These are phyloP conservation scores for Baronia brevicornis DNA, from an alignment of 2,888 invertebrate genomes.

Conservation along the genomic window DNA sequence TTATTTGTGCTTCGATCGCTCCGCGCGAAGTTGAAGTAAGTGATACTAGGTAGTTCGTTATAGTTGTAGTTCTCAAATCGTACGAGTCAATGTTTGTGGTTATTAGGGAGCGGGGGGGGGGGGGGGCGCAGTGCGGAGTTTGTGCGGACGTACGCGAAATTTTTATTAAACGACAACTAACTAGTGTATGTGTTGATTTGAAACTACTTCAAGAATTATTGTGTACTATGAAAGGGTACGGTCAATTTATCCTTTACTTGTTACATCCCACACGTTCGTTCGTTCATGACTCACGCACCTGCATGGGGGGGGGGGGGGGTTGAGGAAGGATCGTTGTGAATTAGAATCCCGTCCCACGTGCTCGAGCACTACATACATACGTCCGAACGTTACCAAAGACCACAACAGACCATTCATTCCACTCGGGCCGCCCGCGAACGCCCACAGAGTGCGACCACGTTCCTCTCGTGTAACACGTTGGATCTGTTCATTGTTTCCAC, in stretches of 20 bases:
- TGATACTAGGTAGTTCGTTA: conserved; percentile 67
- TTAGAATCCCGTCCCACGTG: not conserved
- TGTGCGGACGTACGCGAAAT: too few species aligned
- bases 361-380: not conserved
- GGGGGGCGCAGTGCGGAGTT: too few species aligned
- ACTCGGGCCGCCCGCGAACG: conserved; percentile 26
- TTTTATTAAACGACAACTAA: too few species aligned
- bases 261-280: too few species aligned
- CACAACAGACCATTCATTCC: conserved; percentile 58
- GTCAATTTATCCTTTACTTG: too few species aligned
- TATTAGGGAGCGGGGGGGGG: too few species aligned
- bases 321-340: not conserved
- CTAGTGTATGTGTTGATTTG: too few species aligned
- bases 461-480: conserved; percentile 44
- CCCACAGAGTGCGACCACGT: conserved; percentile 32
- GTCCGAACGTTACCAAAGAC: conserved; percentile 58
- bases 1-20: conserved; percentile 58
- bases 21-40: conserved; percentile 41
- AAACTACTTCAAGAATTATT: too few species aligned
- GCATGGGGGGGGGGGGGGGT: not conserved
- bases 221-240: too few species aligned
- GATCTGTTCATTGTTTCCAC: conserved; percentile 46
- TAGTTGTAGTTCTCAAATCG: conserved; percentile 26
- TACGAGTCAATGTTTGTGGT: too few species aligned
- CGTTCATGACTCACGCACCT: not conserved